Percentiles rank a stretch among this genome's conserved stretches.
These are phyloP conservation scores for Chrosomus eos DNA, from an alignment of 2,797 vertebrate genomes.

Conservation along the genomic window DNA sequence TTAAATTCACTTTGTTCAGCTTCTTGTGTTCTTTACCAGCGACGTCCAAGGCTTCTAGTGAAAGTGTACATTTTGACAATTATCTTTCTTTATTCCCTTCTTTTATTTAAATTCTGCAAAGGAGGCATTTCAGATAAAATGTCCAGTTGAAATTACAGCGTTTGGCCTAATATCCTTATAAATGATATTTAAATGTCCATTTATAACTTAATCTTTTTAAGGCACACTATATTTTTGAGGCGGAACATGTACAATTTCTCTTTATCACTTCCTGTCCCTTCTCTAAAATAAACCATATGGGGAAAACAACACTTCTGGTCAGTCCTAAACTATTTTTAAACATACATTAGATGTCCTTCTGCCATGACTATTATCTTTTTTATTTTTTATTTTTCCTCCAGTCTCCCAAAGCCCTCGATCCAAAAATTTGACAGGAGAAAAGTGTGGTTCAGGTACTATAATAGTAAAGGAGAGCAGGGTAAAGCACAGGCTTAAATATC, in stretches of 20 bases:
- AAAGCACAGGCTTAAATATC: slow-evolving; percentile 42
- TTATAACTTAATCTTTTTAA: neutral
- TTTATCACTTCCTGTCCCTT: neutral
- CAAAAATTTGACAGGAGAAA: slow-evolving; percentile 21
- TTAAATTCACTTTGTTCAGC: slow-evolving; percentile 1
- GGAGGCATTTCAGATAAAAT: slow-evolving; percentile 37
- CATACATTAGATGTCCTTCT: neutral
- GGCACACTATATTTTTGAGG: neutral
- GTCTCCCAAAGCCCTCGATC: slow-evolving; percentile 77
- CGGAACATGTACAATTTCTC: too few species aligned
- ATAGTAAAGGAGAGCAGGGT: slow-evolving; percentile 35
- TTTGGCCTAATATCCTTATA: neutral
- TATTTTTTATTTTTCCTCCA: neutral
- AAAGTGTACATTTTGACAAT: neutral
- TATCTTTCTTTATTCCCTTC: neutral
- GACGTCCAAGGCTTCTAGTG: neutral
- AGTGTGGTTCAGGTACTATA: slow-evolving; percentile 49
- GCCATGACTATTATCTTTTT: neutral
- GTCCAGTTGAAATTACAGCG: slow-evolving; percentile 37
- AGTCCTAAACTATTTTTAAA: neutral
- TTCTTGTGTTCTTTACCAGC: neutral
- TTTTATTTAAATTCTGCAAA: neutral
- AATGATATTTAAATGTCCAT: neutral
- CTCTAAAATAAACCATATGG: neutral
- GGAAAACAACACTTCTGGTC: neutral